Base-by-base conservation (phyloP, 2,888 invertebrate species). In the Danaus chrysippus region DNA sequence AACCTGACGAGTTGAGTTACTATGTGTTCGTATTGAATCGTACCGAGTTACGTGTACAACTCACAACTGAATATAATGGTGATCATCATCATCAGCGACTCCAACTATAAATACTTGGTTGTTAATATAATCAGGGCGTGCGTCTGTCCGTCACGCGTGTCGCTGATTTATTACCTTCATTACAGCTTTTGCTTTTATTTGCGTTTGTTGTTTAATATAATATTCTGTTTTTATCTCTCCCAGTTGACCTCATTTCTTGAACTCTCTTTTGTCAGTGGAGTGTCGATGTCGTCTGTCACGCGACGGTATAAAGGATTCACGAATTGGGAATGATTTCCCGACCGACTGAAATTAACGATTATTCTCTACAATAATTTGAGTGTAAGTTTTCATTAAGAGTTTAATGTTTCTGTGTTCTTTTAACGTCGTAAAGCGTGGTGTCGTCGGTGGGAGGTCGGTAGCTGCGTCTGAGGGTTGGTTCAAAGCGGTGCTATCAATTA, bases 141-240 rank as follows among this genome's bases (percentile, higher is more conserved):
- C 76, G 79, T 78, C 76, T 71, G 83, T 79, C 79, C 76, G 84
- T 79, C 83, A 76, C 73, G 73, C 73, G 70, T 72, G 65, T 69
- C 73, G 61, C 65, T 86, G 85, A 86, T 84, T 85, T 84, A 86
- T 83, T 68, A 63, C 69, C 71, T 76, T 84, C 83, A 80, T 85
- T 85, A 83, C 68, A 63, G 59, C 60, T 56, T 60, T 66, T 67
- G 64, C 64, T 49, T 49, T 17, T 49, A 49, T 49, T 49, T 49
- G 10, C n/a, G 23, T 54, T 34, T 60, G 59, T 56, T 59, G 65
- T 62, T 59, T 57, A 55, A 49, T 53, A 57, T 42, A 58, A 54
- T 55, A 54, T 42, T 58, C 53, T 54, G 15, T 13, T 23, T 23
- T 56, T 42, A 54, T 53, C 59, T 54, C 23, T 42, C 15, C 3